A percentile compares a stretch with the other conserved stretches of the same genome.
These are phyloP conservation scores for Pseudachorutes palmiensis DNA, from an alignment of 1,140 invertebrate genomes.

Conservation along the genomic window DNA sequence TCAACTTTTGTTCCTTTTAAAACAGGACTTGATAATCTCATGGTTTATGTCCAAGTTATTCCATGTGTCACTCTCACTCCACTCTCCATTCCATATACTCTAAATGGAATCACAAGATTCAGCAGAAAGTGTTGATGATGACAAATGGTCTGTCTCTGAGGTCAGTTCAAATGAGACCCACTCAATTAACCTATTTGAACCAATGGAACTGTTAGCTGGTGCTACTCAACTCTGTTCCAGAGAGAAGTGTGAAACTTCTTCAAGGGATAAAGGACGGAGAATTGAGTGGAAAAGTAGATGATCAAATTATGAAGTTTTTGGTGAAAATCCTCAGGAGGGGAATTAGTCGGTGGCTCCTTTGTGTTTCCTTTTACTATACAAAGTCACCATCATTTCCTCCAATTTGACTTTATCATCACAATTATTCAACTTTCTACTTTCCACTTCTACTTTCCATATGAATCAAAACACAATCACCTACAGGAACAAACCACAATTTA, in stretches of 20 bases:
- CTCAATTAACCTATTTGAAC: too few species aligned
- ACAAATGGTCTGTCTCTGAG: too few species aligned
- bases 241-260: conserved; percentile 1
- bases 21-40: background rate
- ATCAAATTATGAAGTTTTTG: conserved; percentile 35
- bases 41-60: background rate
- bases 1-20: background rate
- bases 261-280: conserved; percentile 14
- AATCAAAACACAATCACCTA: background rate
- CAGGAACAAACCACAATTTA: too few species aligned
- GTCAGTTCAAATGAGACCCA: too few species aligned
- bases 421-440: background rate
- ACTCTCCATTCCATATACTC: background rate
- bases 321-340: conserved; percentile 30
- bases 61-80: background rate
- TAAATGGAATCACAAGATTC: too few species aligned
- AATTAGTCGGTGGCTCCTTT: conserved; percentile 23
- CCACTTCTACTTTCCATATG: conserved; percentile 1
- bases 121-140: too few species aligned
- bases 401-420: background rate
- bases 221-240: too few species aligned
- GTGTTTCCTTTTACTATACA: conserved; percentile 22
- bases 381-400: conserved; percentile 17
- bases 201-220: too few species aligned
- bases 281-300: conserved; percentile 32